phyloP scores from a whole-genome alignment of 1,140 invertebrate species.

The Trachelipus rathkii region DNA sequence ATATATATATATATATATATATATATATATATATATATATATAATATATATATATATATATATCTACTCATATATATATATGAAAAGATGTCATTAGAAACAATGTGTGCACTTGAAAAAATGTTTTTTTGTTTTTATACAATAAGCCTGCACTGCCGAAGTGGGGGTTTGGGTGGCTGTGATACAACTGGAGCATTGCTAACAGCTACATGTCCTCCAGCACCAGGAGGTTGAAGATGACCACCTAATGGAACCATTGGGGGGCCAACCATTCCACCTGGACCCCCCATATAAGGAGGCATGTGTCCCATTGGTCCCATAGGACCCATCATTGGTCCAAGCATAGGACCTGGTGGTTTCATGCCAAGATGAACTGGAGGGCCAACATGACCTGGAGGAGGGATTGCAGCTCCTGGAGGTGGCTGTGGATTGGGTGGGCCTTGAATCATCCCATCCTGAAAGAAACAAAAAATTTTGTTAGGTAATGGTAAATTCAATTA shows the following conservation, averaged over 20 bases:
- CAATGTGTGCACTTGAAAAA: too few relatives aligned
- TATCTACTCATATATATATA: too few relatives aligned
- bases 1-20: too few relatives aligned
- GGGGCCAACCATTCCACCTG: conserved; percentile 32
- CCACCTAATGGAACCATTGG: conserved; percentile 39
- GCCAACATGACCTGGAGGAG: conserved; percentile 46
- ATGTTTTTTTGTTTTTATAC: too few relatives aligned
- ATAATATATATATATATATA: too few relatives aligned
- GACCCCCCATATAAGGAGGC: conserved; percentile 45
- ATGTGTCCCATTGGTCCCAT: conserved; percentile 42
- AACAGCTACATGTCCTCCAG: conserved; percentile 31
- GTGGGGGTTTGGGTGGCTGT: conserved; percentile 44
- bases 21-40: too few relatives aligned
- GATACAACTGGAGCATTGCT: conserved; percentile 36
- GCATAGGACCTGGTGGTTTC: conserved; percentile 42
- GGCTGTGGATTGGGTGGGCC: conserved; percentile 33
- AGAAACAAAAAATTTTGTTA: conserved; percentile 54
- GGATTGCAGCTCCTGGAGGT: conserved; percentile 25
- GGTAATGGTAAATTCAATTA: conserved; percentile 50
- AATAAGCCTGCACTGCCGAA: conserved; percentile 57
- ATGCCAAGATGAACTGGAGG: conserved; percentile 59
- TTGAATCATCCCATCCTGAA: conserved; percentile 51
- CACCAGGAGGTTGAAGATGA: conserved; percentile 32
- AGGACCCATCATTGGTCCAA: conserved; percentile 45
- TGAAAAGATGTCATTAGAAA: too few relatives aligned